phyloP scores from a whole-genome alignment of 2,888 invertebrate genomes.

The Ochropleura leucogaster region DNA sequence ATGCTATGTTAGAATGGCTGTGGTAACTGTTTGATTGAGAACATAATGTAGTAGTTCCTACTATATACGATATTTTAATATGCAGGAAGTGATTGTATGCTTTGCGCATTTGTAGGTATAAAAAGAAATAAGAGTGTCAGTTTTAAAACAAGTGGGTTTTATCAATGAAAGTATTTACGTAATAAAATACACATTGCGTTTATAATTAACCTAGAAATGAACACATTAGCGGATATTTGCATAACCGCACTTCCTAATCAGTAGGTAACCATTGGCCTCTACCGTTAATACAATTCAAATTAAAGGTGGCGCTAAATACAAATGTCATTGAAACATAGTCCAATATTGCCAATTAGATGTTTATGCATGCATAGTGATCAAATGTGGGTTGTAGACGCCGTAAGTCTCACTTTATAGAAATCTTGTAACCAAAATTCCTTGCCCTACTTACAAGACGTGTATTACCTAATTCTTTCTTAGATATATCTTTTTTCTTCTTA shows the following conservation, averaged over 20 bases:
- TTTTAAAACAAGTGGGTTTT: constrained; percentile 9
- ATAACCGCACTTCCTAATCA: constrained; percentile 21
- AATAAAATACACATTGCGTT: constrained; percentile 7
- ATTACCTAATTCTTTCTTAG: background rate
- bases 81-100: background rate
- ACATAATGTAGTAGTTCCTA: no score
- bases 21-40: background rate
- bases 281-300: background rate
- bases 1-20: background rate
- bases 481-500: no score
- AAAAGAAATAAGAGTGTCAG: background rate
- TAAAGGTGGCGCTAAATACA: constrained; percentile 3
- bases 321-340: background rate
- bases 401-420: background rate
- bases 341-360: background rate
- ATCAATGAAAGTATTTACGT: constrained; percentile 3
- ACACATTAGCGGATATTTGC: constrained; percentile 36
- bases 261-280: constrained; percentile 20
- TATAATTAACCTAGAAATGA: constrained; percentile 44
- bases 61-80: background rate
- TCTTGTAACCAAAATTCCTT: background rate
- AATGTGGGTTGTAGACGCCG: background rate
- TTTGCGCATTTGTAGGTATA: background rate
- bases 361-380: background rate
- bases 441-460: background rate